phyloP scores from a whole-genome alignment of 2,113 vertebrate genomes.

The Plectropomus leopardus region DNA sequence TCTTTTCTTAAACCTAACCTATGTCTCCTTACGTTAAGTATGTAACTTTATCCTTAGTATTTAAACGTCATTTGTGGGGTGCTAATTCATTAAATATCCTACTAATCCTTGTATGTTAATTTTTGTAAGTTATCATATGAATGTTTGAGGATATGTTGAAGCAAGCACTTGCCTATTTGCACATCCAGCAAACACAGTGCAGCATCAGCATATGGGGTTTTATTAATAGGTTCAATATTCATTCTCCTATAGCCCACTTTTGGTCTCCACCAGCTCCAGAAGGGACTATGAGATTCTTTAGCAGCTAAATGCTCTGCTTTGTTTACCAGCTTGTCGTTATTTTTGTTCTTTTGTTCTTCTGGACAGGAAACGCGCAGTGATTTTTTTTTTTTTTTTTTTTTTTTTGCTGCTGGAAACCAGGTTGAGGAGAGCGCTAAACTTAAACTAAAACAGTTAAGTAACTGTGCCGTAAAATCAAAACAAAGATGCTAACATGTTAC shows the following conservation, averaged over 20 bases:
- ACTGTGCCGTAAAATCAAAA: not conserved
- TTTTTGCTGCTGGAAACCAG: not conserved
- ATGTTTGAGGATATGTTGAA: too few species aligned
- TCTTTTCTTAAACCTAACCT: too few species aligned
- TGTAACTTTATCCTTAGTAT: too few species aligned
- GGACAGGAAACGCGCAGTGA: not conserved
- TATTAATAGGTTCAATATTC: not conserved
- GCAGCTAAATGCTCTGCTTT: not conserved
- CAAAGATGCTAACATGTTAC: not conserved
- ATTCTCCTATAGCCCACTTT: not conserved
- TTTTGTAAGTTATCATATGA: too few species aligned
- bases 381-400: too few species aligned
- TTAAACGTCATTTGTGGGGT: too few species aligned
- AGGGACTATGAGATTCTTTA: not conserved
- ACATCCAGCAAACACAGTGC: not conserved
- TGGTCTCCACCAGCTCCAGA: not conserved
- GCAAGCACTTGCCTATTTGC: not conserved
- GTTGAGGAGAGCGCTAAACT: not conserved
- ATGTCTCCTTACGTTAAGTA: too few species aligned
- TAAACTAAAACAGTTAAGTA: not conserved
- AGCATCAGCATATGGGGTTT: too few species aligned
- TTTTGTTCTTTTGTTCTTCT: not conserved
- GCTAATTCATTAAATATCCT: too few species aligned
- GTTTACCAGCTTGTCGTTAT: not conserved
- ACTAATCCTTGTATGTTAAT: too few species aligned